Evolutionary conservation across 2,113 vertebrate species (phyloP), one percentile per base, ranked within the genome.

Genomic region (Nyctibius bracteatus): DNA sequence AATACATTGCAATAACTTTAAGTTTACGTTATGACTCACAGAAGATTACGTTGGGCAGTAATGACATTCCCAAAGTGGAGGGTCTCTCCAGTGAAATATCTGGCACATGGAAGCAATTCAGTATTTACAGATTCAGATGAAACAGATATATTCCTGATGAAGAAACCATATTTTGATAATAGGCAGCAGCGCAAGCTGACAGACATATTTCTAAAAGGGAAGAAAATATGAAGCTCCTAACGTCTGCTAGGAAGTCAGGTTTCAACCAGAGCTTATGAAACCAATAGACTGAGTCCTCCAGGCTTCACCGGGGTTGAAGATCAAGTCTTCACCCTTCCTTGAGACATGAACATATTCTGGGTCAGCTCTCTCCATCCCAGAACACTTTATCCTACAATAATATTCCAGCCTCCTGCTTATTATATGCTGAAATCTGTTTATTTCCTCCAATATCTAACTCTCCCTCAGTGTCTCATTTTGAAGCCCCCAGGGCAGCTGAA

Each of bases 61-160:
- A 97, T 91, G 96, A 88, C 96, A 95, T 97, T 97, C 86, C 88
- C 90, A 81, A 98, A 95, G 91, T 35, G 68, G 94, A 96, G 59
- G 85, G 87, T 93, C 90, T 96, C 96, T 90, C 97, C 96, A 95
- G 92, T 93, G 92, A 94, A 98, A 90, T 86, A 96, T 90, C 88
- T 63, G 65, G 87, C 98, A 98, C 97, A 90, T 98, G 98, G 98
- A 98, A 98, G 68, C 67, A 97, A 98, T 98, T 97, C 90, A 49
- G 65, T 68, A 92, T 87, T 92, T 90, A 96, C 83, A 97, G 78
- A 88, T 94, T 92, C 88, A 74, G 88, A 94, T 91, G 90, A 92
- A 98, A 91, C 94, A 89, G 94, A 77, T 86, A 12, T 52, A 90
- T 92, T 97, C 49, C 81, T 94, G 94, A 97, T 92, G 97, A 94